phyloP scores from a whole-genome alignment of 64 coral and sea anemone genomes.

The Stichodactyla helianthus region DNA sequence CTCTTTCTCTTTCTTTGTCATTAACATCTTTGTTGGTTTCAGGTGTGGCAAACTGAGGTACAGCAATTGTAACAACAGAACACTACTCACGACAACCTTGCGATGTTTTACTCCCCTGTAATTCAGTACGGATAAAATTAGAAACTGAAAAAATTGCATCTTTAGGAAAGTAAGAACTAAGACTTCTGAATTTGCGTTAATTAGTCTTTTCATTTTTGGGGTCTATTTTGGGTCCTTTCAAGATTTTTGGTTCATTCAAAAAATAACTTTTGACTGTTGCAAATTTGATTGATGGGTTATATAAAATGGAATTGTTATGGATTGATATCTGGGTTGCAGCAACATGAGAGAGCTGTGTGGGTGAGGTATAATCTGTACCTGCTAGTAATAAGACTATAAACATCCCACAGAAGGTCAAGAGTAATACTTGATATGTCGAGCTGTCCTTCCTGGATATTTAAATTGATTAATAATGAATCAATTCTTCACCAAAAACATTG shows the following conservation, averaged over 20 bases:
- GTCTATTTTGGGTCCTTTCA: no score
- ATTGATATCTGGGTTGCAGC: no score
- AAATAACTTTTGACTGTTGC: no score
- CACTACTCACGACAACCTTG: slow-evolving; percentile 45
- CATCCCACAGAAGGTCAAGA: slow-evolving; percentile 89
- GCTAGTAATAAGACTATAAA: slow-evolving; percentile 73
- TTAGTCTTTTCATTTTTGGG: no score
- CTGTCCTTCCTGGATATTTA: slow-evolving; percentile 55
- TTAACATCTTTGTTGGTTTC: slow-evolving; percentile 33
- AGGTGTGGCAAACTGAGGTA: slow-evolving; percentile 74
- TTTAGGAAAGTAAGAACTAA: no score
- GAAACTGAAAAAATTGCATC: no score
- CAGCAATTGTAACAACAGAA: slow-evolving; percentile 66
- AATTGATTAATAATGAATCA: neutral
- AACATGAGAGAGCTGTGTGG: no score
- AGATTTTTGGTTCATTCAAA: no score
- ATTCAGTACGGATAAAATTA: neutral
- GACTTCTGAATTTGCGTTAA: no score
- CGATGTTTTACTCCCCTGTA: slow-evolving; percentile 44
- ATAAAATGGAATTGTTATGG: no score
- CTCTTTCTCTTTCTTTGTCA: slow-evolving; percentile 6
- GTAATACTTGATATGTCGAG: slow-evolving; percentile 82
- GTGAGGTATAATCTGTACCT: slow-evolving; percentile 27
- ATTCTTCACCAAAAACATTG: neutral
- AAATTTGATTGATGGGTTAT: no score